Evolutionary conservation across 2,888 invertebrate species (phyloP), one percentile per base, ranked within the genome.

Genomic region (Creontiades dilutus): DNA sequence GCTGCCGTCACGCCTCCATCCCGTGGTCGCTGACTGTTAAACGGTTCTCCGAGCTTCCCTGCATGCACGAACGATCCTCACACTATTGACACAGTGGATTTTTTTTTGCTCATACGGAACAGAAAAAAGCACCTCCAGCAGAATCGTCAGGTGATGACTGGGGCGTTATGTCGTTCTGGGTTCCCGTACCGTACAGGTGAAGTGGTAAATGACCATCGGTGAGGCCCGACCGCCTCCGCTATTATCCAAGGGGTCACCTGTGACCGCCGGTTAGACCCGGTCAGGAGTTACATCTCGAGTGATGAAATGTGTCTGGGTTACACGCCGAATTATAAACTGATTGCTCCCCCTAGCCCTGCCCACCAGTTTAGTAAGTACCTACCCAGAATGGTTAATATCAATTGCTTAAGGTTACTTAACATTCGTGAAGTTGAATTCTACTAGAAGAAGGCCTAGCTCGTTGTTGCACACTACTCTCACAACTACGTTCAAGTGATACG

Each of bases 181-280:
- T 61, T 61, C 61, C 61, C 61, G 19, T 16, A 52, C 61, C 61
- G 19, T 16, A 52, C 11, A 61, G 61, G 68, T 23, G 68, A 19
- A 68, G 68, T 23, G 19, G 68, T 68, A 68, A 68, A 68, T 68
- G 27, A 68, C 68, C 57, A n/a, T n/a, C 5, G n/a, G 57, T 7
- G 3, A 1, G 52, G 12, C 12, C 23, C 19, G 3, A 16, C n/a
- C 61, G 61, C 57, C 61, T 19, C 19, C 27, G 68, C 19, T 61
- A 68, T 68, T 68, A 68, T 68, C 68, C 68, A 68, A 68, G 68
- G 68, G 68, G 68, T 68, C 68, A 68, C 68, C n/a, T 68, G 68
- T 23, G 68, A 68, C 68, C 68, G 68, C 68, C 11, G 23, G 68
- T 68, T 68, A 68, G 19, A 23, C 12, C 68, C 68, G 0, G 68